These are phyloP conservation scores for Athene noctua DNA, from an alignment of 2,113 vertebrate genomes.

Conservation along the genomic window DNA sequence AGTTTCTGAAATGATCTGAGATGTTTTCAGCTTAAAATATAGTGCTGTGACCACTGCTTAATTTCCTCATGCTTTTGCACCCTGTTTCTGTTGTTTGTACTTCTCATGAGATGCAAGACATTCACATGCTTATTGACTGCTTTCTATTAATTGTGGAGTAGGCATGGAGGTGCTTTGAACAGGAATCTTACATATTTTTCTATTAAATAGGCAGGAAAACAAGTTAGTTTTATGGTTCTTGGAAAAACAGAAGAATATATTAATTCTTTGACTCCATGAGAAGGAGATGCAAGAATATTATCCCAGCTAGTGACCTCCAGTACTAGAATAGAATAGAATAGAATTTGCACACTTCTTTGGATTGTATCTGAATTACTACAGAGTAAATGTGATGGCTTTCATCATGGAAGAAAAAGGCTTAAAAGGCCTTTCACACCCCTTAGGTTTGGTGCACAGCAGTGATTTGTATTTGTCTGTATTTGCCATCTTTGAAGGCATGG, in stretches of 20 bases:
- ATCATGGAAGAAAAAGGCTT: background rate
- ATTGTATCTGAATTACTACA: background rate
- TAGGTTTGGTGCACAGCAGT: background rate
- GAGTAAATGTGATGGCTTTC: background rate
- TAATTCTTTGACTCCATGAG: background rate
- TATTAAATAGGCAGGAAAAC: background rate
- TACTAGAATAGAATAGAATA: background rate
- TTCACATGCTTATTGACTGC: background rate
- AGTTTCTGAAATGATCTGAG: background rate
- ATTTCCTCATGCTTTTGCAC: background rate
- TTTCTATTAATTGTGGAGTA: background rate
- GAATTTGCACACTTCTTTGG: background rate
- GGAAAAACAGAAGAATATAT: background rate
- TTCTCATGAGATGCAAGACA: background rate
- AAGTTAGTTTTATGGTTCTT: background rate
- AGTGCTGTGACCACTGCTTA: background rate
- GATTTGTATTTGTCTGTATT: background rate
- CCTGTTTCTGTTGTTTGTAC: background rate
- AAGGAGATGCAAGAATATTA: background rate
- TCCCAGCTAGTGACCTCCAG: background rate
- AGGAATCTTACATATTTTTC: background rate
- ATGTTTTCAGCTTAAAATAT: background rate
- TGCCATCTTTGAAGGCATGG: background rate
- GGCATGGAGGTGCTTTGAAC: background rate
- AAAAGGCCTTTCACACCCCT: background rate